Base-by-base conservation (phyloP, 1,140 invertebrate species). In the Zophobas atratus region DNA sequence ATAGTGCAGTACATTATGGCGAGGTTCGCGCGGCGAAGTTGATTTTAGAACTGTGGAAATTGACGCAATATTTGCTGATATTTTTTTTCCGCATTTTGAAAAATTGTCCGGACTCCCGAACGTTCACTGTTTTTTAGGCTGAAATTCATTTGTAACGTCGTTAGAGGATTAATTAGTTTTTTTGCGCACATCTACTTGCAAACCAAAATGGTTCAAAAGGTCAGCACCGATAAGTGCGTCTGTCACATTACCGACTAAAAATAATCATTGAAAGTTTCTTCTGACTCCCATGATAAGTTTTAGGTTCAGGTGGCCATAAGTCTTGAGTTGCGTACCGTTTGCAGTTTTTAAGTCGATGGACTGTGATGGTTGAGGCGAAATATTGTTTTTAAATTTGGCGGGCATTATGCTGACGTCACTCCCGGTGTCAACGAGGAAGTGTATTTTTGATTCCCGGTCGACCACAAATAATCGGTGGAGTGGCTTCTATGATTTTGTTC, bases 191-290 rank as follows among this genome's bases (percentile, higher is more conserved):
- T 87, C 85, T 0, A 87, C 83, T 0, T 87, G 60, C 5, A 88
- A 67, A 1, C 81, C 77, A 76, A 81, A 85, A 72, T 85, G 56
- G 0, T 41, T 33, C 3, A 89, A 75, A 56, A 88, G 86, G 71
- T 88, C 86, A 2, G 86, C 85, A 39, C 86, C 86, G 0, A 87
- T 81, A 1, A 88, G 86, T 1, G 87, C 81, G 43, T 83, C 82
- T 0, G 67, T 55, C 0, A 87, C 84, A 43, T 85, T 84, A 1
- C 86, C 86, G 1, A 88, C 75, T 6, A 86, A 80, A 57, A 88
- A 88, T 3, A 73, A 43, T 86, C 85, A 88, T 33, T 41, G 53
- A 48, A 85, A 85, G n/a, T 79, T 70, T 53, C 85, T 81, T 4
- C 81, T 78, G 1, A 84, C 8, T 20, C 70, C 70, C n/a, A 72